Percentiles rank a stretch among this genome's conserved stretches.
Conservation (phyloP, 2,113 vertebrate species). For the Boulengeromyrus knoepffleri region DNA sequence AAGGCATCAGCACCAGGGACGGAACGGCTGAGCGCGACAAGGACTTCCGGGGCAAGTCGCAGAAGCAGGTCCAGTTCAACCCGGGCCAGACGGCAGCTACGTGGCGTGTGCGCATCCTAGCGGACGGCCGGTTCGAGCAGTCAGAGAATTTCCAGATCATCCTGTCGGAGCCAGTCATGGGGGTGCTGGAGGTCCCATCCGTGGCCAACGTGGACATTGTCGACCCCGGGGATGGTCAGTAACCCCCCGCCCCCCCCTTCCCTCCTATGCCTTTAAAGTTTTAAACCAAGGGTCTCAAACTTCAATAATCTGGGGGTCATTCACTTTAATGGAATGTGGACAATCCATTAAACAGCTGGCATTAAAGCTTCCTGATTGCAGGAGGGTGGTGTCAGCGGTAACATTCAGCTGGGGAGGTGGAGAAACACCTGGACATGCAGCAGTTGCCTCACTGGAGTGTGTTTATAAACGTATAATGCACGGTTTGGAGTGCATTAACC, state of each 20-base stretch:
- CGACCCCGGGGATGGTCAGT: conserved; percentile 84
- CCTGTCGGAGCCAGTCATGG: conserved; percentile 86
- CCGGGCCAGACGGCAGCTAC: conserved; percentile 78
- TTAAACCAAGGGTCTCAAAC: background rate
- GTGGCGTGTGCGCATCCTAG: conserved; percentile 73
- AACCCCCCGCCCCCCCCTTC: background rate
- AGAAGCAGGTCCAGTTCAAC: conserved; percentile 91
- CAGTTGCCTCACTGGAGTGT: background rate
- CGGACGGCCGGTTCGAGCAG: conserved; percentile 73
- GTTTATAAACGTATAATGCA: background rate
- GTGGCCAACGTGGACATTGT: conserved; percentile 77
- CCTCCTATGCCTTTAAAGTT: background rate
- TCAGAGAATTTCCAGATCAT: conserved; percentile 81
- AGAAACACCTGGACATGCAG: background rate
- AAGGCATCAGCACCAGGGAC: conserved; percentile 81
- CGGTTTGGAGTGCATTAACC: background rate
- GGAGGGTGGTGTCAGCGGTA: background rate
- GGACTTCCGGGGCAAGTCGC: conserved; percentile 83
- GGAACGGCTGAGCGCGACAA: conserved; percentile 75
- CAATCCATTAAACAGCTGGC: background rate
- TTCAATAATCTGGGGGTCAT: background rate
- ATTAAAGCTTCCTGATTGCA: background rate
- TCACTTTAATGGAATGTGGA: background rate
- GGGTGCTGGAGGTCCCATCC: conserved; percentile 69
- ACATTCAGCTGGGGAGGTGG: background rate